Percentiles rank a stretch among this genome's conserved stretches.
Conservation (phyloP, 1,140 invertebrate species). For the Ceratina japonica region DNA sequence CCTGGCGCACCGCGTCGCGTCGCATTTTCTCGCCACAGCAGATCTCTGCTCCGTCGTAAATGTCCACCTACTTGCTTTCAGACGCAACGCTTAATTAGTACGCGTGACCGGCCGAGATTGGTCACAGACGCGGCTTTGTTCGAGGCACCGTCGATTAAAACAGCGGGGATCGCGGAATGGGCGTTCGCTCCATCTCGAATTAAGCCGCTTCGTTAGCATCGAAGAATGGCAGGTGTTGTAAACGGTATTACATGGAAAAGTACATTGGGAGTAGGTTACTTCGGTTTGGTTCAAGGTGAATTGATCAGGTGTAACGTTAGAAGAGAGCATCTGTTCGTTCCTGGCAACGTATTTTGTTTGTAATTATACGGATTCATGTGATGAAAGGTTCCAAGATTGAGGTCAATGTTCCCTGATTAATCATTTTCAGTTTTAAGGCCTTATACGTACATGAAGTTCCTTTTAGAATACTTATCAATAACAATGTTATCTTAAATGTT, state of each 20-base stretch:
- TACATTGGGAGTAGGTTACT: conserved; percentile 45
- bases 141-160: conserved; percentile 39
- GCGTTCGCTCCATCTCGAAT: conserved; percentile 4
- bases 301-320: conserved; percentile 13
- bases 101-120: conserved; percentile 52
- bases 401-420: too few species aligned
- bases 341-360: background rate
- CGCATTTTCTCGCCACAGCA: background rate
- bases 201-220: conserved; percentile 49
- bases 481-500: too few species aligned
- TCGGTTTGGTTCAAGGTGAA: conserved; percentile 41
- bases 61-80: conserved; percentile 52
- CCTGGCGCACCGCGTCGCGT: background rate
- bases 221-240: conserved; percentile 54
- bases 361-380: too few species aligned
- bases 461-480: too few species aligned
- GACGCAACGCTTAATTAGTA: conserved; percentile 49
- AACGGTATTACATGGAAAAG: conserved; percentile 21
- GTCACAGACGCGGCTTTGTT: conserved; percentile 64
- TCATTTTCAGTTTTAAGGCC: too few species aligned
- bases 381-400: too few species aligned
- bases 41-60: background rate
- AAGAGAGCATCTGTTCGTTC: background rate
- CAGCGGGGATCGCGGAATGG: conserved; percentile 33
- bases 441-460: too few species aligned